Conservation (phyloP, 1,140 invertebrate genomes). For the Antheraea pernyi region DNA sequence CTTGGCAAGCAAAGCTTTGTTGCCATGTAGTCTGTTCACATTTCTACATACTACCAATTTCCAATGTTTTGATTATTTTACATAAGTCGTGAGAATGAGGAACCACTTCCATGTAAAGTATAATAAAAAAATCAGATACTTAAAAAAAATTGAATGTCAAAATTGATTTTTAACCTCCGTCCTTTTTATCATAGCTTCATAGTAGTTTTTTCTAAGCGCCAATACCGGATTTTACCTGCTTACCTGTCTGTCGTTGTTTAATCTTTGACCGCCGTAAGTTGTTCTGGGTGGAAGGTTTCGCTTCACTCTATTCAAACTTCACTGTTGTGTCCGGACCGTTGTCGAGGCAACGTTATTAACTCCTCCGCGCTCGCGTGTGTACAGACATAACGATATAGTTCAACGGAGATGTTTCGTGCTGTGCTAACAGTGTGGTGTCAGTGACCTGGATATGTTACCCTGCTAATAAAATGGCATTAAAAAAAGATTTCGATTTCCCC, state of each 20-base stretch:
- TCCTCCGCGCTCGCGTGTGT: slow-evolving; percentile 29
- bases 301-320: slow-evolving; percentile 15
- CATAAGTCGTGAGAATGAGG: no score
- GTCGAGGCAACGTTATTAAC: slow-evolving; percentile 51
- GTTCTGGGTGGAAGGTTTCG: slow-evolving; percentile 49
- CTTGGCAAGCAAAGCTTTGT: no score
- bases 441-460: slow-evolving; percentile 60
- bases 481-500: slow-evolving; percentile 70
- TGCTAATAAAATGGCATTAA: slow-evolving; percentile 69
- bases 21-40: no score
- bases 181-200: no score
- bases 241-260: slow-evolving; percentile 18
- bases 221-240: neutral
- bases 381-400: slow-evolving; percentile 30
- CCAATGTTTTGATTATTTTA: no score
- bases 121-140: no score
- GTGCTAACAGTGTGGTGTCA: slow-evolving; percentile 50
- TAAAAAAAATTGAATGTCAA: no score
- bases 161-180: no score
- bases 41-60: no score
- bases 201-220: no score
- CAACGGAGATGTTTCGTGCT: slow-evolving; percentile 22
- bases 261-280: slow-evolving; percentile 46
- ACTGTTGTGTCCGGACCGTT: slow-evolving; percentile 68
- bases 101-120: no score